Percentiles rank a stretch among this genome's conserved stretches.
Conservation (phyloP, 2,113 vertebrate genomes). For the Pitta sordida region DNA sequence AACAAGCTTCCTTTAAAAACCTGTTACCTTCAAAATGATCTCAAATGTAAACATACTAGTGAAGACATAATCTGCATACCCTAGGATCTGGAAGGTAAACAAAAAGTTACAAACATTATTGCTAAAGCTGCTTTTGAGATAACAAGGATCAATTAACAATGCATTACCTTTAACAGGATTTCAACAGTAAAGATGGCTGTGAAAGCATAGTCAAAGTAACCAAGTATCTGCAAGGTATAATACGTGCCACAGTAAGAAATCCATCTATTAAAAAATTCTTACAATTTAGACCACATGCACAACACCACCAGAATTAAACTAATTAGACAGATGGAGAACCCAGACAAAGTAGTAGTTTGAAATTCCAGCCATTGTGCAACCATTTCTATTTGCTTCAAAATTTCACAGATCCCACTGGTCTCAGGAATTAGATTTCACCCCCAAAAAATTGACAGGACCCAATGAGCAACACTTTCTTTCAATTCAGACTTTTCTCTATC, state of each 20-base stretch:
- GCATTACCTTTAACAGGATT: slow-evolving; percentile 98
- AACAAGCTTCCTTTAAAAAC: slow-evolving; percentile 77
- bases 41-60: slow-evolving; percentile 99
- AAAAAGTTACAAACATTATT: slow-evolving; percentile 88
- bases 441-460: background rate
- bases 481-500: background rate
- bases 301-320: background rate
- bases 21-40: slow-evolving; percentile 98
- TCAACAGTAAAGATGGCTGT: slow-evolving; percentile 99
- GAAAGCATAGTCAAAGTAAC: slow-evolving; percentile 99
- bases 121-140: slow-evolving; percentile 72
- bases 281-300: slow-evolving; percentile 21
- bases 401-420: background rate
- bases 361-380: background rate
- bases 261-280: background rate
- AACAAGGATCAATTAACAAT: slow-evolving; percentile 68
- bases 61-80: slow-evolving; percentile 99
- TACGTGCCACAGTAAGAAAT: slow-evolving; percentile 62
- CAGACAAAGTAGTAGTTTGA: background rate
- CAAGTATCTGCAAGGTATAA: slow-evolving; percentile 99
- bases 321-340: background rate
- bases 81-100: slow-evolving; percentile 97
- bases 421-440: background rate
- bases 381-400: background rate
- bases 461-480: background rate